These are phyloP conservation scores for Umimayanthus chanpuru DNA, from an alignment of 92 coral and sea anemone species.

Conservation along the genomic window DNA sequence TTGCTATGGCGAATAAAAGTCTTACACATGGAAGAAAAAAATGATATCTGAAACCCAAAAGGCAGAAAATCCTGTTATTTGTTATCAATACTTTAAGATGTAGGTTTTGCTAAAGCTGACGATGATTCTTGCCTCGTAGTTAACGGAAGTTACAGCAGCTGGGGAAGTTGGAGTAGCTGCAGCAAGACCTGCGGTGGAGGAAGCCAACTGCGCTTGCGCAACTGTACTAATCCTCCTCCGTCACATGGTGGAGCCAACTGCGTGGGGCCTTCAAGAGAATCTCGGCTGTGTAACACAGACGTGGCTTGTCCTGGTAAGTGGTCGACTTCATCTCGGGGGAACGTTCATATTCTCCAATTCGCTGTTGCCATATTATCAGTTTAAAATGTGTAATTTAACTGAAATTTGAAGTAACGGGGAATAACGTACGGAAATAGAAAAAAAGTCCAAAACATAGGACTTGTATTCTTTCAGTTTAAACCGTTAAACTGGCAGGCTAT, in stretches of 20 bases:
- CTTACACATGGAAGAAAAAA: too few relatives aligned
- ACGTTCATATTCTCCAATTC: background rate
- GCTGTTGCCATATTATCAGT: background rate
- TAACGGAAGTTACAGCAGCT: background rate
- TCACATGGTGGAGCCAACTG: conserved; percentile 18
- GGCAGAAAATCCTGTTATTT: too few relatives aligned
- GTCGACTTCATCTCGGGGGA: background rate
- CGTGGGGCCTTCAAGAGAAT: background rate
- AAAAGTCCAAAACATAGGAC: too few relatives aligned
- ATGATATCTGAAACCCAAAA: too few relatives aligned
- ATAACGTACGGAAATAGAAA: background rate
- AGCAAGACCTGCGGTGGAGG: background rate
- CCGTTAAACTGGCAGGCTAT: too few relatives aligned
- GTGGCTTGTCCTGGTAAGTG: conserved; percentile 13
- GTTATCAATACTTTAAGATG: background rate
- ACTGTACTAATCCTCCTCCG: conserved; percentile 6
- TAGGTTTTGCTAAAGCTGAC: background rate
- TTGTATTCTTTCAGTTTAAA: too few relatives aligned
- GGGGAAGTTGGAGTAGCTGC: conserved; percentile 27
- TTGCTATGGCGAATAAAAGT: too few relatives aligned
- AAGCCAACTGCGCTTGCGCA: background rate
- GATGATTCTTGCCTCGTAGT: background rate
- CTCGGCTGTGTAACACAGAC: conserved; percentile 21
- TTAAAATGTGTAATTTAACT: background rate
- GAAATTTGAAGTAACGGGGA: background rate